Evolutionary conservation across 2,888 invertebrate genomes (phyloP), one percentile per base, ranked within the genome.

Genomic region (Trachelus tabidus): DNA sequence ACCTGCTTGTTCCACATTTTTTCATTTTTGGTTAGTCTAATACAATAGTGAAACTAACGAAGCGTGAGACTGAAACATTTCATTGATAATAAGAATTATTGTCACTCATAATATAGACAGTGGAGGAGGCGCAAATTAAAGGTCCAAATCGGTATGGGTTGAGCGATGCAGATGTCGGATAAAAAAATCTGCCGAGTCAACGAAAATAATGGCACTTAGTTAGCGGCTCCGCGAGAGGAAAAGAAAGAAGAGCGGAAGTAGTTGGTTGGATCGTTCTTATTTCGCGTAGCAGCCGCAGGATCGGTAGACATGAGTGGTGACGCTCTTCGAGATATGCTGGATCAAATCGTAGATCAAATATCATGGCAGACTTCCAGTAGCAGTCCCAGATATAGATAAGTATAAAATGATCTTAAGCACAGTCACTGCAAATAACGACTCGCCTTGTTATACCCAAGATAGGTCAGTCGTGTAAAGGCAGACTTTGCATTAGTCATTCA

Each of bases 361-460:
- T 81, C 78, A 71, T 69, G 79, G 31, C 31, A 79, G 79, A 81
- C 78, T 78, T 79, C 81, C 83, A 75, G 87, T 87, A 87, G 85
- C 86, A 76, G 81, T 75, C 79, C 81, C 81, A 85, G 87, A 87
- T 86, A 81, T 81, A 84, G 87, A 85, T 86, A 87, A 80, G 84
- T 78, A 80, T 75, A 83, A 82, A 84, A 82, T 80, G 79, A 83
- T 84, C 83, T 83, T 77, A 79, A 82, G 82, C 80, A 78, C 73
- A 82, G 83, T 82, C 81, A 83, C 81, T 76, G 85, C 81, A 81
- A 83, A 82, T 86, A 86, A 86, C 82, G 85, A 86, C 83, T 84
- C 79, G 75, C 79, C 84, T 86, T 79, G 81, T 86, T 85, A 85
- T 82, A 56, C 9, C 23, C 56, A 56, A 56, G 56, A 23, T 56